Evolutionary conservation across 2,888 invertebrate genomes (phyloP), one percentile per base, ranked within the genome.

Genomic region (Tetragnatha montana): DNA sequence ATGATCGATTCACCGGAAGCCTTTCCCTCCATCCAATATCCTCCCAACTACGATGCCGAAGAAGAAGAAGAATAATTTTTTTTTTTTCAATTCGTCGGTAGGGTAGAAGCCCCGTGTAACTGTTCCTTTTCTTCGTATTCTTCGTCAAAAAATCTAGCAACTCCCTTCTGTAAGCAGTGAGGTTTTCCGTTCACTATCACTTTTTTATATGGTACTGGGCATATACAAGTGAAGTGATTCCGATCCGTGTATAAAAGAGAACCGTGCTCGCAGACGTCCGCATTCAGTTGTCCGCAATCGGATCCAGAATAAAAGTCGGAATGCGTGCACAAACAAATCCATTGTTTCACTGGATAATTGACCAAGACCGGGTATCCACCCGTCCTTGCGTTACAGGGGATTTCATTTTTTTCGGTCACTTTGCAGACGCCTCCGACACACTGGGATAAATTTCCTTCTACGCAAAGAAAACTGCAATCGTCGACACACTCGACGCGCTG

Each of bases 251-350:
- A 81, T 21, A 81, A 19, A 81, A 81, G 73, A 7, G 22, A 21
- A 14, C 81, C 81, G 10, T 71, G 8, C 50, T 81, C 71, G 22
- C 81, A 81, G 6, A 81, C 81, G 21, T 81, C 81, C 0, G 81
- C 21, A 14, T 47, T 21, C 0, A 81, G 21, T 50, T 19, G 10
- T 19, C 51, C 81, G 14, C 81, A 73, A 21, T 49, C 71, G 10
- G 71, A 6, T 50, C 81, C 73, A 6, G 6, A 6, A 12, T 50
- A 81, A 71, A 81, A 73, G 1, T 47, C 50, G 0, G 50, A 8
- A 50, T 81, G 49, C 3, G 81, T 81, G 49, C 73, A 81, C 12
- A 81, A 47, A 21, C 81, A 81, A 6, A n/a, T 50, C 81, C 81
- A 81, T 21, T 73, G 73, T 0, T 8, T 1, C 3, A 19, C 4